Evolutionary conservation across 1,140 invertebrate species (phyloP), one percentile per base, ranked within the genome.

Genomic region (Leptopilina clavipes): DNA sequence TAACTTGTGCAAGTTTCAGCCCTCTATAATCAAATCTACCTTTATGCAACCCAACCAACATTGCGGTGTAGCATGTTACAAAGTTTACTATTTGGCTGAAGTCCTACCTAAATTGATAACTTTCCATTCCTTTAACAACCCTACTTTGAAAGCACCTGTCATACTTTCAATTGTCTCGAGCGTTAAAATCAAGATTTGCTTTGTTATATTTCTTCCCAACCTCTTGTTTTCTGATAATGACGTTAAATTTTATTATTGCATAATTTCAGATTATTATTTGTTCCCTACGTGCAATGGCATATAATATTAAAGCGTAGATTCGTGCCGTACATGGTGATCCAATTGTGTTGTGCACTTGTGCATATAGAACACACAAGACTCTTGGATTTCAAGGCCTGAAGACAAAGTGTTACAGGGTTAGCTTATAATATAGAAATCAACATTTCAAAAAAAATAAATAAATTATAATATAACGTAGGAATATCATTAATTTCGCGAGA

Each of bases 391-490:
- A 76, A 75, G 74, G 76, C 65, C 74, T 14, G 48, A 75, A 76
- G 59, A 76, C 73, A 76, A 82, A 83, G 77, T 82, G 75, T 82
- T 81, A 77, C 77, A 77, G 76, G 75, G 75, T 73, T 59, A 59
- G 17, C 19, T 10, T 22, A 56, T 25, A 31, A 7, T 65, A 31
- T n/a, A 65, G 59, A 65, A 31, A 65, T 65, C 59, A 31, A 3
- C 59, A 31, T 52, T 65, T 37, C 2, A 40, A 40, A 40, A 40
- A 40, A 40, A 40, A 40, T 8, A 40, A 40, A 40, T 8, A 40
- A 40, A 40, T 65, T 22, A 31, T 31, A 31, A n/a, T 31, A 65
- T 31, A 22, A 31, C 22, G 59, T n/a, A 65, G 25, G 59, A 65
- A 65, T 25, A 65, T 65, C 25, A 65, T 37, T 65, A 65, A 22